Conservation (phyloP, 2,888 invertebrate species). For the Chymomyza procnemis region DNA sequence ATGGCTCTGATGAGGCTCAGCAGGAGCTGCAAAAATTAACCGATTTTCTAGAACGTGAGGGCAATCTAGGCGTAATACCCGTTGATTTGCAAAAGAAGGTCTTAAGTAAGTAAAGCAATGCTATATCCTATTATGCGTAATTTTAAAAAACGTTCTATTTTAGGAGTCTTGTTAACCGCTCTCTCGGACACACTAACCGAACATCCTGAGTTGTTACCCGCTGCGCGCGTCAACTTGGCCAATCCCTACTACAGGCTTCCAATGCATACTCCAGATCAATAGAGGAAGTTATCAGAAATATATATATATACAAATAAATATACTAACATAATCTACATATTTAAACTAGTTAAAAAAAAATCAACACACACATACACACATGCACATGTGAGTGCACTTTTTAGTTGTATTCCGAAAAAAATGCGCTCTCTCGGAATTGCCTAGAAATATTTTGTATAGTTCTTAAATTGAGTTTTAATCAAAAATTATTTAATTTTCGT, state of each 20-base stretch:
- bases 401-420: constrained; percentile 22
- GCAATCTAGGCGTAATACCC: constrained; percentile 86
- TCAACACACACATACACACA: constrained; percentile 35
- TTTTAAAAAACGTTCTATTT: not conserved
- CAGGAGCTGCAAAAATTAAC: constrained; percentile 87
- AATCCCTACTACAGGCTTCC: constrained; percentile 76
- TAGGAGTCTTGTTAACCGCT: constrained; percentile 87
- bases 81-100: constrained; percentile 87
- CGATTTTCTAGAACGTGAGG: constrained; percentile 85
- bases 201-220: constrained; percentile 84
- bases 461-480: constrained; percentile 5
- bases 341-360: constrained; percentile 44
- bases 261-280: constrained; percentile 60
- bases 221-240: constrained; percentile 80
- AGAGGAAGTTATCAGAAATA: constrained; percentile 49
- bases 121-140: not conserved
- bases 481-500: constrained; percentile 14
- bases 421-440: constrained; percentile 63
- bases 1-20: constrained; percentile 85
- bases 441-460: constrained; percentile 16
- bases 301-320: constrained; percentile 31
- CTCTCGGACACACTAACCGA: constrained; percentile 86
- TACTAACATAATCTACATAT: constrained; percentile 39
- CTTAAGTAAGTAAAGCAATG: constrained; percentile 81
- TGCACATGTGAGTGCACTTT: constrained; percentile 26